These are phyloP conservation scores for Oreotrochilus melanogaster DNA, from an alignment of 2,113 vertebrate genomes.

Conservation along the genomic window DNA sequence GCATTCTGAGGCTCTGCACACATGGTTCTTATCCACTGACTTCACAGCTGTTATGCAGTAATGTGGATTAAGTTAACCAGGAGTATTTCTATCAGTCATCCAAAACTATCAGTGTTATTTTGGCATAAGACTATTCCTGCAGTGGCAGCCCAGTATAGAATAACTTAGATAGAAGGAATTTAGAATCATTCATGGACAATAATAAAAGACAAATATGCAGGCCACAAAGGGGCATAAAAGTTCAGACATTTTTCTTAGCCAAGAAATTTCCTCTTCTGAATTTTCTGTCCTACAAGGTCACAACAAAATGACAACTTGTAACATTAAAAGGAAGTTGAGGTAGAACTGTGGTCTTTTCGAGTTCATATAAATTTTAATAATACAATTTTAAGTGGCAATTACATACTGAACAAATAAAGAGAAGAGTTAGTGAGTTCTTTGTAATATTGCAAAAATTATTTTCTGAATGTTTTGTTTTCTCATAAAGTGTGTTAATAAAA, in stretches of 20 bases:
- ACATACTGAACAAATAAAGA: neutral
- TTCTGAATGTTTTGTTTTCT: neutral
- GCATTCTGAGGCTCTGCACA: neutral
- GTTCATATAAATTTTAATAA: neutral
- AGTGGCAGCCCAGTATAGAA: neutral
- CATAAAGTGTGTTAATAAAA: neutral
- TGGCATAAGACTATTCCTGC: neutral
- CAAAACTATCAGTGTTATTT: fast-evolving
- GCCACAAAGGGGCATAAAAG: neutral
- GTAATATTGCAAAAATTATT: neutral
- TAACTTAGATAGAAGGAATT: neutral
- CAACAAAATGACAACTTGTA: neutral
- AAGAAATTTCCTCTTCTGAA: neutral
- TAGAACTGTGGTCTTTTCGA: neutral
- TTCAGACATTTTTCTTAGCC: neutral
- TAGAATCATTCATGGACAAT: neutral
- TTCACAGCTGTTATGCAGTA: neutral
- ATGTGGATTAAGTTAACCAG: neutral
- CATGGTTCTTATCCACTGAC: neutral
- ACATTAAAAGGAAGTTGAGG: neutral
- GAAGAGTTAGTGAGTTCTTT: constrained; percentile 3
- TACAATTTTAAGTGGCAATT: neutral
- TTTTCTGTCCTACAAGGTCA: neutral
- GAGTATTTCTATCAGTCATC: neutral
- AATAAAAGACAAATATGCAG: neutral